A percentile compares a stretch with the other conserved stretches of the same genome.
Conservation (phyloP, 2,888 invertebrate genomes). For the Nebria salina region DNA sequence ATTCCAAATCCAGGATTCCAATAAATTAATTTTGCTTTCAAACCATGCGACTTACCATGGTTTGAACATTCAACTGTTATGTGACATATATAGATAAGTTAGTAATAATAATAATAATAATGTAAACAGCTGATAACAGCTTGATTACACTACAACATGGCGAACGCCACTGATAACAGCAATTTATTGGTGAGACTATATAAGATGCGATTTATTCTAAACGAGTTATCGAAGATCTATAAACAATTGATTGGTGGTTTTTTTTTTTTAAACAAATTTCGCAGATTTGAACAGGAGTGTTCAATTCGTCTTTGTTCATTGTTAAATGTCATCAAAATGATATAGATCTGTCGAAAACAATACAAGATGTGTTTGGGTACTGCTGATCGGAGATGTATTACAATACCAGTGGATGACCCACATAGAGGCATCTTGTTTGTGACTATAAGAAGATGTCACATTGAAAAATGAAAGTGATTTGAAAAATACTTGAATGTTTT, state of each 20-base stretch:
- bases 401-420: conserved; percentile 35
- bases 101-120: conserved; percentile 30
- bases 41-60: background rate
- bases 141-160: background rate
- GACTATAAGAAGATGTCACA: background rate
- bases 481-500: background rate
- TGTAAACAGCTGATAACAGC: conserved; percentile 30
- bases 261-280: conserved; percentile 5
- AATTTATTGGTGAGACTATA: background rate
- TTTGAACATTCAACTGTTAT: conserved; percentile 17
- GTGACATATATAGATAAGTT: conserved; percentile 41
- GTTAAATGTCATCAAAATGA: conserved; percentile 43
- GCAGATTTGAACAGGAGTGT: conserved; percentile 23
- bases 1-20: too few relatives aligned
- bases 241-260: background rate
- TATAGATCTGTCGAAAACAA: conserved; percentile 24
- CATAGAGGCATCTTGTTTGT: background rate
- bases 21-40: too few relatives aligned
- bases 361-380: conserved; percentile 4
- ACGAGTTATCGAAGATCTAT: background rate
- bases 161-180: conserved; percentile 24
- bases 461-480: background rate
- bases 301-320: conserved; percentile 40
- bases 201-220: background rate
- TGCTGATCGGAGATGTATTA: conserved; percentile 20